These are phyloP conservation scores for Fragum fragum DNA, from an alignment of 2,888 invertebrate genomes.

Conservation along the genomic window DNA sequence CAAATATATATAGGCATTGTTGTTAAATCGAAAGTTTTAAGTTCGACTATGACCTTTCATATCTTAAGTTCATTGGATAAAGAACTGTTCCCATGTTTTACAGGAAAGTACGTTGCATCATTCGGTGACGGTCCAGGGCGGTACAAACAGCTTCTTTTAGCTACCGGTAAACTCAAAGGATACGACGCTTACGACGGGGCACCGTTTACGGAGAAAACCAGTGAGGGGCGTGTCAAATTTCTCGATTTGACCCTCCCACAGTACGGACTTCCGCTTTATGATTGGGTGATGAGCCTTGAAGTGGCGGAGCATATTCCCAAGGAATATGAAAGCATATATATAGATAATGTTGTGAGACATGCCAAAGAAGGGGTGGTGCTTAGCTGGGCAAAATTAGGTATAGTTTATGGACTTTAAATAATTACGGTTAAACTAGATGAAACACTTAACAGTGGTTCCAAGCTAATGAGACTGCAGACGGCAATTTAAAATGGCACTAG, in stretches of 20 bases:
- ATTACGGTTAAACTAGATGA: no score
- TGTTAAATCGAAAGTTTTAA: no score
- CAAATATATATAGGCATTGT: no score
- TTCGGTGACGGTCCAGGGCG: conserved; percentile 71
- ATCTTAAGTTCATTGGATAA: no score
- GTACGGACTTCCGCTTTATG: conserved; percentile 68
- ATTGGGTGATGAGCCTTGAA: conserved; percentile 72
- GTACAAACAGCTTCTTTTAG: conserved; percentile 65
- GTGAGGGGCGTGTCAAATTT: conserved; percentile 65
- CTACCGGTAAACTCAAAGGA: conserved; percentile 37
- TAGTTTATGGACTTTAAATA: no score
- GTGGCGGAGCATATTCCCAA: conserved; percentile 69
- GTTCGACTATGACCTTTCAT: no score
- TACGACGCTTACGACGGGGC: conserved; percentile 70
- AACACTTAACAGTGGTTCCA: no score
- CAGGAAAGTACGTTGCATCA: conserved; percentile 65
- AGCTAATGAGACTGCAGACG: no score
- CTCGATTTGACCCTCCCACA: conserved; percentile 71
- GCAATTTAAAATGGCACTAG: no score
- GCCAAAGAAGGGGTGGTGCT: conserved; percentile 65
- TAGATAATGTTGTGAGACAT: conserved; percentile 67
- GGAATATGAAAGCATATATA: conserved; percentile 57
- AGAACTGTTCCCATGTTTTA: no score
- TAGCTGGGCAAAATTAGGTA: conserved; percentile 65
- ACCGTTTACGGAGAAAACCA: conserved; percentile 61